These are phyloP conservation scores for Cosmia pyralina DNA, from an alignment of 2,888 invertebrate species.

Conservation along the genomic window DNA sequence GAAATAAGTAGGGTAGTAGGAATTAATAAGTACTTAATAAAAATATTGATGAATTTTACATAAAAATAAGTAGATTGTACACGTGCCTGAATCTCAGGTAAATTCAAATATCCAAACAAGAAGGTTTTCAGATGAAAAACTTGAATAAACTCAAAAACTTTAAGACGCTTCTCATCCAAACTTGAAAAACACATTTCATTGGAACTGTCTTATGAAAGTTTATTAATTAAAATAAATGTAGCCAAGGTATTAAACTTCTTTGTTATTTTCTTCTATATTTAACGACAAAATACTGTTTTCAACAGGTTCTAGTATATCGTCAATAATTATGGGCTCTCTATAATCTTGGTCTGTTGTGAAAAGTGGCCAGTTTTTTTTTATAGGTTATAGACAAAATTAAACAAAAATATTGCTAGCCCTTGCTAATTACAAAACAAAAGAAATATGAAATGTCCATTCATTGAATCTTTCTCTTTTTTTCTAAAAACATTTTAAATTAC, in stretches of 20 bases:
- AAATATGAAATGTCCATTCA: neutral
- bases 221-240: constrained; percentile 52
- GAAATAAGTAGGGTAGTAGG: too few relatives aligned
- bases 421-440: neutral
- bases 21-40: neutral
- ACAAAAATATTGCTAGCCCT: neutral
- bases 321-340: neutral
- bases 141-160: constrained; percentile 51
- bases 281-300: neutral
- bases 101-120: constrained; percentile 15
- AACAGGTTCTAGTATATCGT: neutral
- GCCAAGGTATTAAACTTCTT: constrained; percentile 9
- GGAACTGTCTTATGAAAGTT: constrained; percentile 40
- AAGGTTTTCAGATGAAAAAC: constrained; percentile 11
- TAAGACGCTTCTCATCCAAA: constrained; percentile 35
- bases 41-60: neutral
- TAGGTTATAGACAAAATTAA: neutral
- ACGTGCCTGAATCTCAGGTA: neutral
- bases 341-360: neutral
- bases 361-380: neutral
- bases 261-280: constrained; percentile 15
- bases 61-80: neutral
- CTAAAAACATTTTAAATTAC: neutral
- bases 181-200: constrained; percentile 56
- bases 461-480: neutral